These are phyloP conservation scores for Tauraco hartlaubi DNA, from an alignment of 2,797 vertebrate species.

Conservation along the genomic window DNA sequence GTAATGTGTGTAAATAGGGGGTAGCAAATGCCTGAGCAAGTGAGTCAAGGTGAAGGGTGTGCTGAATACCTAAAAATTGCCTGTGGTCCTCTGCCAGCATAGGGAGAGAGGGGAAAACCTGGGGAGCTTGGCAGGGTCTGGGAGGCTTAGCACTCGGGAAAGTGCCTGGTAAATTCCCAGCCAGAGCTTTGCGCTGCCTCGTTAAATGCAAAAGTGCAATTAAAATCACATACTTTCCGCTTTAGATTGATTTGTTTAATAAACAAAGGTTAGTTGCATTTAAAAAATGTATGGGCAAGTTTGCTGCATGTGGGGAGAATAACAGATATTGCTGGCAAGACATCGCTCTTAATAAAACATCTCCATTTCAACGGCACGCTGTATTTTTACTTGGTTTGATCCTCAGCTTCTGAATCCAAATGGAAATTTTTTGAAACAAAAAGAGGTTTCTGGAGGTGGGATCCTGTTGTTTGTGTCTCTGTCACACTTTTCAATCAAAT, in stretches of 20 bases:
- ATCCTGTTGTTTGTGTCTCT: slow-evolving; percentile 43
- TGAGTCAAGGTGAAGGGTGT: not conserved
- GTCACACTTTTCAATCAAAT: slow-evolving; percentile 45
- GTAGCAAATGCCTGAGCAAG: not conserved
- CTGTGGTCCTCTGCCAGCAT: accelerated
- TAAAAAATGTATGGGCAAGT: slow-evolving; percentile 68
- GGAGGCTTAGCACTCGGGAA: not conserved
- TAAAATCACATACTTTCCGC: not conserved
- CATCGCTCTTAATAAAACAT: slow-evolving; percentile 57
- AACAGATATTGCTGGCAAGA: slow-evolving; percentile 42
- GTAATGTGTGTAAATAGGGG: not conserved
- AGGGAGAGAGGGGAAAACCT: not conserved
- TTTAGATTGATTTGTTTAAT: slow-evolving; percentile 73
- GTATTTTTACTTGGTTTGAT: slow-evolving; percentile 55
- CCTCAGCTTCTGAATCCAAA: slow-evolving; percentile 25
- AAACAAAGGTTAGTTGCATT: slow-evolving; percentile 68
- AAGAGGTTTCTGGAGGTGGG: slow-evolving; percentile 34
- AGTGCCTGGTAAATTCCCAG: not conserved
- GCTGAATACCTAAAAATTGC: not conserved
- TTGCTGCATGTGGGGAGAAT: slow-evolving; percentile 61
- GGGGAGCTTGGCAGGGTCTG: not conserved
- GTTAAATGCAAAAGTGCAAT: not conserved
- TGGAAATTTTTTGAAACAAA: slow-evolving; percentile 48
- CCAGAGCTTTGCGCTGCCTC: accelerated
- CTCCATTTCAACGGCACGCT: not conserved